phyloP scores from a whole-genome alignment of 2,888 invertebrate species.

The Thalpophila matura region DNA sequence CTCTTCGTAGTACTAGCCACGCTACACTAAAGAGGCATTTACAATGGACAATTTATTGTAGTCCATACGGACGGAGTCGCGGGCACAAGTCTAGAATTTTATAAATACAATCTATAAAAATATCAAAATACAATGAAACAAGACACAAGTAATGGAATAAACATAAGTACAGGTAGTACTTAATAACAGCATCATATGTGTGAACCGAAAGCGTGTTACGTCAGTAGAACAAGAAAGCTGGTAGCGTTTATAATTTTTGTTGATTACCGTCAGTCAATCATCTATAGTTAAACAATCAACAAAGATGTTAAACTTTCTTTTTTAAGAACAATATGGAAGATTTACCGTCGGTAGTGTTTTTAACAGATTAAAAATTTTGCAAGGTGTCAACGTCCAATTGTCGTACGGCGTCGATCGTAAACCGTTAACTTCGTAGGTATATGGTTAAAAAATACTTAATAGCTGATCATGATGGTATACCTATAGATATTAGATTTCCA shows the following conservation, averaged over 20 bases:
- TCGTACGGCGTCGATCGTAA: conserved; percentile 50
- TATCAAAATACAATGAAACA: conserved; percentile 9
- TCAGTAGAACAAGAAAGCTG: conserved; percentile 69
- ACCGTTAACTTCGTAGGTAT: conserved; percentile 44
- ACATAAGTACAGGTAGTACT: conserved; percentile 43
- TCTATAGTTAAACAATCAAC: conserved; percentile 80
- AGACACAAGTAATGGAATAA: conserved; percentile 16
- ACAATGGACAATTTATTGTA: too few species aligned
- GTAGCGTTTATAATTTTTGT: conserved; percentile 73
- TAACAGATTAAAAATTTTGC: conserved; percentile 64
- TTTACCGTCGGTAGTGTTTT: conserved; percentile 59
- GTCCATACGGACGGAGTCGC: too few species aligned
- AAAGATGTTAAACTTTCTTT: conserved; percentile 74
- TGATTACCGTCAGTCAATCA: conserved; percentile 76
- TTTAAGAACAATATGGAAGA: conserved; percentile 62
- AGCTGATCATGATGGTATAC: conserved; percentile 14
- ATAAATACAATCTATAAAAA: too few species aligned
- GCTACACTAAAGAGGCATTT: too few species aligned
- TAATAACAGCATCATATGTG: conserved; percentile 46
- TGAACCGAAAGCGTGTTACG: conserved; percentile 71
- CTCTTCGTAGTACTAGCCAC: too few species aligned
- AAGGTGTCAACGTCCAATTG: conserved; percentile 60
- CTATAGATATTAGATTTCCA: conserved; percentile 30
- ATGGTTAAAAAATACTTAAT: conserved; percentile 45
- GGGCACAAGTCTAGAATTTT: too few species aligned